Conservation (phyloP, 2,113 vertebrate species). For the Perca flavescens region DNA sequence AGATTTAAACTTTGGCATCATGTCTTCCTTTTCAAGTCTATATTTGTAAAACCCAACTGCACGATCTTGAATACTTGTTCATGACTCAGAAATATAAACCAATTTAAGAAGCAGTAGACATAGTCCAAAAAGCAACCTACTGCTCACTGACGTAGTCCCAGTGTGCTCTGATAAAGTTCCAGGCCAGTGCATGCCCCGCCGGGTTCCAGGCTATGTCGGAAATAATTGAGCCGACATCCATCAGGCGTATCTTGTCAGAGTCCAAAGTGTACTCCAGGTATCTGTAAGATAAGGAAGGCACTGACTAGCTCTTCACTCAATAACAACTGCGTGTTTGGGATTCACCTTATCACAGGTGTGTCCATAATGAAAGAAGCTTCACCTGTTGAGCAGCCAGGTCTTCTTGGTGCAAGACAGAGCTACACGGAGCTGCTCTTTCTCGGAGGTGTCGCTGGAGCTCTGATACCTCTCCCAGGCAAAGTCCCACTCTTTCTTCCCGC, state of each 20-base stretch:
- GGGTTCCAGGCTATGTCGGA: conserved; percentile 85
- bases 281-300: conserved; percentile 77
- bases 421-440: conserved; percentile 86
- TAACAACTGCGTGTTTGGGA: background rate
- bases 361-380: background rate
- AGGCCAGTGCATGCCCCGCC: conserved; percentile 88
- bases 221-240: conserved; percentile 87
- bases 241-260: conserved; percentile 86
- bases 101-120: background rate
- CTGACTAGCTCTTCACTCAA: background rate
- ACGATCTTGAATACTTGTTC: conserved; percentile 4
- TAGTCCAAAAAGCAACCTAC: conserved; percentile 80
- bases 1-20: conserved; percentile 5
- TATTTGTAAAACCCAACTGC: conserved; percentile 19
- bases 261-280: conserved; percentile 90
- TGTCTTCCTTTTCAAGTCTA: background rate
- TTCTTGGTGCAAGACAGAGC: conserved; percentile 89
- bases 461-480: conserved; percentile 87
- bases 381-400: conserved; percentile 93
- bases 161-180: conserved; percentile 90
- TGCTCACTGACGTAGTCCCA: conserved; percentile 84
- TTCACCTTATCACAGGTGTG: background rate
- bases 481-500: conserved; percentile 86
- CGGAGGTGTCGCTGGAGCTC: conserved; percentile 72
- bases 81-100: conserved; percentile 16